Percentiles rank a stretch among this genome's conserved stretches.
Evolutionary conservation across 30 jellyfish, hydroid and myxozoan species (phyloP).

Genomic region (Haliclystus octoradiatus): DNA sequence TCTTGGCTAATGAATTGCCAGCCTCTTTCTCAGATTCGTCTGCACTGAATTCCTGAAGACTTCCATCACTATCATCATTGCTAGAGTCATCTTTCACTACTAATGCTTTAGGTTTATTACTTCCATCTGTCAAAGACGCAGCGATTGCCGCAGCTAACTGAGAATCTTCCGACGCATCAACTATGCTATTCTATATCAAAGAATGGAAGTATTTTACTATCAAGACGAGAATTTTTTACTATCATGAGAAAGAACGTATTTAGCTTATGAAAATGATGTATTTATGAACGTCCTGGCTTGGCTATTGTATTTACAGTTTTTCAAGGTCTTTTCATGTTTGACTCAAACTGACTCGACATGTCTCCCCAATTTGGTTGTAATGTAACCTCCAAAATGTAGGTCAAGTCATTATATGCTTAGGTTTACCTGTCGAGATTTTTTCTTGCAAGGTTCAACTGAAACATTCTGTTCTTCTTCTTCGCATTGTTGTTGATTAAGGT

Average conservation of each 20-base stretch:
- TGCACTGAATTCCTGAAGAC: not conserved
- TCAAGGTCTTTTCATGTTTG: too few relatives aligned
- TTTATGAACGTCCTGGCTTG: too few relatives aligned
- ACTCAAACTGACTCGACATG: too few relatives aligned
- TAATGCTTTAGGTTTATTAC: constrained; percentile 1
- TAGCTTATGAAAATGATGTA: too few relatives aligned
- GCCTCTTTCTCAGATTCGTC: constrained; percentile 7
- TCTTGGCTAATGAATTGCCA: too few relatives aligned
- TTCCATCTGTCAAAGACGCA: constrained; percentile 51
- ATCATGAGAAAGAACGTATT: too few relatives aligned
- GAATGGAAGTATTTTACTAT: not conserved
- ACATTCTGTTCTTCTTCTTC: constrained; percentile 11
- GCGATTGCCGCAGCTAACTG: constrained; percentile 78
- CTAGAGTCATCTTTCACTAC: constrained; percentile 13
- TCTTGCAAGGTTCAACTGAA: constrained; percentile 51
- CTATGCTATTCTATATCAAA: constrained; percentile 23
- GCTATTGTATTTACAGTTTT: too few relatives aligned
- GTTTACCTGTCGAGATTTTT: constrained; percentile 37
- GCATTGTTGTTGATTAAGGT: constrained; percentile 33
- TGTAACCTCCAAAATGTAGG: too few relatives aligned
- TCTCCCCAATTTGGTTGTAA: too few relatives aligned
- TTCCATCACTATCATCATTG: constrained; percentile 32
- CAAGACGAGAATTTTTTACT: not conserved
- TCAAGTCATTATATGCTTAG: too few relatives aligned
- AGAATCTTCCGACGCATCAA: constrained; percentile 66